phyloP scores from a whole-genome alignment of 1,140 invertebrate genomes.

The Nephila pilipes region DNA sequence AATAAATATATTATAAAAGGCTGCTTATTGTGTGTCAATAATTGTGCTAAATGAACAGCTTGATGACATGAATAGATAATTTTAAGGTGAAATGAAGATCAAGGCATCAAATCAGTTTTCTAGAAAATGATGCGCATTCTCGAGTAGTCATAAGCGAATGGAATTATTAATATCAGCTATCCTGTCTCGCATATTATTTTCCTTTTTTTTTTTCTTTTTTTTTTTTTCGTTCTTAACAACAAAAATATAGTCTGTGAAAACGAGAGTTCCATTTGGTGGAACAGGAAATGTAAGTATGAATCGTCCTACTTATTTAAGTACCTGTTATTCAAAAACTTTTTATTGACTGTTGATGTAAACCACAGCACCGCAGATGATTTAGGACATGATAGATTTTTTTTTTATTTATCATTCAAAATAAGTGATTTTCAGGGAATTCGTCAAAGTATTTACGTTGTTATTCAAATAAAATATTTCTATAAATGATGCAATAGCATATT shows the following conservation, averaged over 20 bases:
- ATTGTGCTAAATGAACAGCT: no score
- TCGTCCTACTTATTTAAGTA: background rate
- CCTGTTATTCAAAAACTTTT: background rate
- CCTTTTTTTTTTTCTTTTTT: background rate
- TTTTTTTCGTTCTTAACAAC: no score
- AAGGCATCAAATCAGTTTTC: background rate
- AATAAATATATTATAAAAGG: no score
- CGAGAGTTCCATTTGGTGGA: background rate
- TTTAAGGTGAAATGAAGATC: no score
- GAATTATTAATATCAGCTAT: background rate
- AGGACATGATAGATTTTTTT: no score
- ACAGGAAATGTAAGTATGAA: constrained; percentile 5
- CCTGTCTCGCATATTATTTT: background rate
- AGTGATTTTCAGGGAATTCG: no score
- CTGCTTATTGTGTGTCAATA: no score
- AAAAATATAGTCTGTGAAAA: background rate
- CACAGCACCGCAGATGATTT: background rate
- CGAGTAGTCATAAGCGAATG: background rate
- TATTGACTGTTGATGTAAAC: background rate
- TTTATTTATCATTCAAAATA: no score
- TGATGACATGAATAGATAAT: no score
- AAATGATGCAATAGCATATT: no score
- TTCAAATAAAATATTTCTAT: no score
- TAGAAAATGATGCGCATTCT: background rate
- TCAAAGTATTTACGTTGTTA: no score